Evolutionary conservation across 2,888 invertebrate species (phyloP).

Genomic region (Glyphotaelius pellucidus): DNA sequence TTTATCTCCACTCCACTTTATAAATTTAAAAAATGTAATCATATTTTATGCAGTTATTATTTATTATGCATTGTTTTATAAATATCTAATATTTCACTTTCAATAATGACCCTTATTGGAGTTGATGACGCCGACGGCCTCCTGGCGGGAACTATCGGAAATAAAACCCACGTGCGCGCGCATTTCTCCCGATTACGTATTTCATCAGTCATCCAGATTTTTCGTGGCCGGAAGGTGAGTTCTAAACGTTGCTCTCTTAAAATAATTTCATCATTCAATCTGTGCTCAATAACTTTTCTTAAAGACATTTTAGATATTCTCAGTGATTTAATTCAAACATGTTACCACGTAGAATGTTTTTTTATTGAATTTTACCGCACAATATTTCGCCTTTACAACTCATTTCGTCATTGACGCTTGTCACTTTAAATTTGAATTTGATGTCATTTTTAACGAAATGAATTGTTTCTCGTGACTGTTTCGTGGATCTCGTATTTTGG

Average conservation of each 20-base stretch:
- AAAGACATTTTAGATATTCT: not conserved
- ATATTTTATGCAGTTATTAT: too few species aligned
- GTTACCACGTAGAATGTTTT: not conserved
- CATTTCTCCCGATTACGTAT: slow-evolving; percentile 45
- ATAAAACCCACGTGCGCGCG: slow-evolving; percentile 61
- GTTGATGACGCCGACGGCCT: not conserved
- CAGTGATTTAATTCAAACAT: not conserved
- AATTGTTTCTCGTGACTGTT: slow-evolving; percentile 5
- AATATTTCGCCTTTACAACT: slow-evolving; percentile 9
- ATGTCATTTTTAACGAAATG: not conserved
- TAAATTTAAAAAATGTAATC: too few species aligned
- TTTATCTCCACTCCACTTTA: too few species aligned
- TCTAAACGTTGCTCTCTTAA: not conserved
- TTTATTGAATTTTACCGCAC: not conserved
- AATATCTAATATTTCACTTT: not conserved
- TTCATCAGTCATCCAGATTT: slow-evolving; percentile 48
- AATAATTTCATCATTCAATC: not conserved
- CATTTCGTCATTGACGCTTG: slow-evolving; percentile 4
- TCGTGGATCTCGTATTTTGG: not conserved
- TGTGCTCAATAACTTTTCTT: not conserved
- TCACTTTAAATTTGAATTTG: slow-evolving; percentile 39
- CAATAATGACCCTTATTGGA: not conserved
- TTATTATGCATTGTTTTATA: too few species aligned
- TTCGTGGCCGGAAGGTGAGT: slow-evolving; percentile 49
- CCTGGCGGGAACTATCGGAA: slow-evolving; percentile 45